Evolutionary conservation across 1,140 invertebrate genomes (phyloP).

Genomic region (Ooceraea biroi): DNA sequence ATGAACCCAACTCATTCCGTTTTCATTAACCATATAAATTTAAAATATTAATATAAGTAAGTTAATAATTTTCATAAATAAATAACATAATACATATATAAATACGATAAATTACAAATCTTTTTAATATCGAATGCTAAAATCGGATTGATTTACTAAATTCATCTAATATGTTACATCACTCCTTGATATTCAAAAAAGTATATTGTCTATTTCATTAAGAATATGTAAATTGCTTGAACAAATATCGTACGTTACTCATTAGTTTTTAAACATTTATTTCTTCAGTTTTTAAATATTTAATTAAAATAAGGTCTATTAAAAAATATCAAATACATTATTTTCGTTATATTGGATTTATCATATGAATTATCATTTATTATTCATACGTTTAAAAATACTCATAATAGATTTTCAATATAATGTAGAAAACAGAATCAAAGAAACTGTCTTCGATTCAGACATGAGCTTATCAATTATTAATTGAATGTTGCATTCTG

Average conservation of each 20-base stretch:
- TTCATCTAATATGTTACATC: neutral
- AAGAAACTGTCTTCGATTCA: neutral
- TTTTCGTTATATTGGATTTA: neutral
- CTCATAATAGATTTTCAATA: neutral
- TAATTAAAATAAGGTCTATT: neutral
- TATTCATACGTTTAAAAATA: slow-evolving; percentile 1
- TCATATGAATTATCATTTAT: neutral
- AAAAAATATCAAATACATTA: neutral
- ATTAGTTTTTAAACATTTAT: neutral
- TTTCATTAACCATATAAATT: neutral
- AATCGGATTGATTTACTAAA: neutral
- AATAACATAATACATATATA: neutral
- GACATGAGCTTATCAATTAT: neutral
- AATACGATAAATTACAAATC: neutral
- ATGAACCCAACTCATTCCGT: slow-evolving; percentile 20
- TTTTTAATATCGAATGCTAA: neutral
- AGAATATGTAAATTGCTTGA: slow-evolving; percentile 10
- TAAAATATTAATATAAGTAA: slow-evolving; percentile 3
- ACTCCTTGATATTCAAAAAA: neutral
- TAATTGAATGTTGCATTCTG: neutral
- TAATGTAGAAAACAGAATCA: neutral
- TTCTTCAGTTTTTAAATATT: neutral
- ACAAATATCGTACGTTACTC: neutral
- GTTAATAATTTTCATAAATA: neutral
- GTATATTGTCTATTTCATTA: neutral